Evolutionary conservation across 1,140 invertebrate species (phyloP).

Genomic region (Ephestia elutella): DNA sequence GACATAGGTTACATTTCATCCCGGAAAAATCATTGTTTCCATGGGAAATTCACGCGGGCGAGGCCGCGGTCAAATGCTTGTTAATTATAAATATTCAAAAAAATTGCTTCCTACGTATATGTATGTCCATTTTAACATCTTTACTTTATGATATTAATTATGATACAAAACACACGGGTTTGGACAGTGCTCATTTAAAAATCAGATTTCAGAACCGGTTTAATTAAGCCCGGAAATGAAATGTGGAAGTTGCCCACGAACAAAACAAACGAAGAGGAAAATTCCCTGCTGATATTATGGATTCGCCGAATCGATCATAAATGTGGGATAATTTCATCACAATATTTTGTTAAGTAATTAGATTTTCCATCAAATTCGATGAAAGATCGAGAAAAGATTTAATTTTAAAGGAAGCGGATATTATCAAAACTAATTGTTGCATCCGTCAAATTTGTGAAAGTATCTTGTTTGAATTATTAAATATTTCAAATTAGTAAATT

Average conservation of each 20-base stretch:
- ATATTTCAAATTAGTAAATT: constrained; percentile 40
- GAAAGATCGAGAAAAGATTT: not conserved
- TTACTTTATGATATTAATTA: no score
- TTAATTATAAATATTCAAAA: no score
- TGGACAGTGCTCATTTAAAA: constrained; percentile 15
- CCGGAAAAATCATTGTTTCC: no score
- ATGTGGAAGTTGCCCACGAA: constrained; percentile 38
- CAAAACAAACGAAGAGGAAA: constrained; percentile 34
- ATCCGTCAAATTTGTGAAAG: not conserved
- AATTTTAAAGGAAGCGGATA: not conserved
- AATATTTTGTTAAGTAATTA: not conserved
- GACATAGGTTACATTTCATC: no score
- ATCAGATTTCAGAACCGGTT: constrained; percentile 35
- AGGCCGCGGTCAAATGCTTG: no score
- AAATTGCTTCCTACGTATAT: no score
- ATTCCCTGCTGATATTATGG: constrained; percentile 15
- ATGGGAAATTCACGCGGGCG: no score
- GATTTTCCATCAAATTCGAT: constrained; percentile 4
- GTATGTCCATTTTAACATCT: no score
- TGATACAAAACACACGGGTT: not conserved
- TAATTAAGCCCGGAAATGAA: constrained; percentile 54
- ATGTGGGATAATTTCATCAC: not conserved
- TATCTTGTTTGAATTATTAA: constrained; percentile 32
- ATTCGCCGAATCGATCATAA: not conserved
- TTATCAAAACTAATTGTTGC: not conserved